phyloP scores from a whole-genome alignment of 2,888 invertebrate genomes.

The Ceramica pisi region DNA sequence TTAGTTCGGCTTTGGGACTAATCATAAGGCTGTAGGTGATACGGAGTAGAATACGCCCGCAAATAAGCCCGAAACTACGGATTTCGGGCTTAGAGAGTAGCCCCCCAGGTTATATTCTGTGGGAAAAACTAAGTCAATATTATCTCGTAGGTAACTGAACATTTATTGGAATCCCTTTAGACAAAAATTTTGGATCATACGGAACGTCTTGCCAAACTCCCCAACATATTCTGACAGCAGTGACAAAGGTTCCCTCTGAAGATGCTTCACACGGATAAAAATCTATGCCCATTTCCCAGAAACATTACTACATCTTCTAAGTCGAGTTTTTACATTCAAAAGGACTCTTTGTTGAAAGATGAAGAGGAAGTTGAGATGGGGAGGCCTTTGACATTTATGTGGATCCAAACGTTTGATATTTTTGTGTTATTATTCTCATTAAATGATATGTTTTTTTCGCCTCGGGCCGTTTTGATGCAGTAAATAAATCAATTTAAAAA shows the following conservation, averaged over 20 bases:
- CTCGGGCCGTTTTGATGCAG: background rate
- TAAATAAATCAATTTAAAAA: background rate
- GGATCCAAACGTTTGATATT: conserved; percentile 63
- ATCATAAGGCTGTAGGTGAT: too few relatives aligned
- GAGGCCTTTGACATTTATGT: conserved; percentile 69
- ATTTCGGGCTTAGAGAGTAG: too few relatives aligned
- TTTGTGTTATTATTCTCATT: conserved; percentile 60
- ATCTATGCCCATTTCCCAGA: conserved; percentile 48
- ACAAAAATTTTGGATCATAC: background rate
- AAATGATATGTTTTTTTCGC: conserved; percentile 29
- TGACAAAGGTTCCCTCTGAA: conserved; percentile 54
- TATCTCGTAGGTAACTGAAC: background rate
- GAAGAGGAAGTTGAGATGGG: conserved; percentile 60
- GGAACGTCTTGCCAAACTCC: conserved; percentile 7
- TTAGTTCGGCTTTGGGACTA: too few relatives aligned
- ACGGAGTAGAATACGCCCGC: too few relatives aligned
- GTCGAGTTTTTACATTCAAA: conserved; percentile 57
- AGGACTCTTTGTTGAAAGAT: conserved; percentile 64
- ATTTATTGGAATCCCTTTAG: background rate
- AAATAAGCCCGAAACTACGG: too few relatives aligned
- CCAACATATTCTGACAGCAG: conserved; percentile 22
- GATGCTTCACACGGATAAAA: conserved; percentile 42
- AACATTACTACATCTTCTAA: conserved; percentile 51
- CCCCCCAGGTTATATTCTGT: background rate
- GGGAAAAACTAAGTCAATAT: background rate